Evolutionary conservation across 1,140 invertebrate species (phyloP).

Genomic region (Chrysoperla carnea): DNA sequence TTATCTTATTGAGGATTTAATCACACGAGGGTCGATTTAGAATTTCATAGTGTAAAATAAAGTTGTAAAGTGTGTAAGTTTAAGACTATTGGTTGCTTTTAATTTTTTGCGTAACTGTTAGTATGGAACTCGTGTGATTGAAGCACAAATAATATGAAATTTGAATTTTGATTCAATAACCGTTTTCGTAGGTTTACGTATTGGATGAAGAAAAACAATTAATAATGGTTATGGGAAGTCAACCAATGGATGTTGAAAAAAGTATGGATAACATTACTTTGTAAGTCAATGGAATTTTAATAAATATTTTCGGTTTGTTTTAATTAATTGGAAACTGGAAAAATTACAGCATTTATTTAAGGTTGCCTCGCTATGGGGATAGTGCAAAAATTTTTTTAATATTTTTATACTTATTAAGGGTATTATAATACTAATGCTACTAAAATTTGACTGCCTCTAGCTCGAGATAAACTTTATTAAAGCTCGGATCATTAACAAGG

Average conservation of each 20-base stretch:
- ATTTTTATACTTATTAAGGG: constrained; percentile 1
- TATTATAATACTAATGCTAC: too few relatives aligned
- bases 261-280: constrained; percentile 46
- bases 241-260: constrained; percentile 54
- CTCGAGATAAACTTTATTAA: too few relatives aligned
- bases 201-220: constrained; percentile 64
- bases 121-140: neutral
- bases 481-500: too few relatives aligned
- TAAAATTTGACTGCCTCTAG: too few relatives aligned
- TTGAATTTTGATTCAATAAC: constrained; percentile 9
- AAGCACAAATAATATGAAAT: neutral
- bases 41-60: too few relatives aligned
- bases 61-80: too few relatives aligned
- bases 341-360: too few relatives aligned
- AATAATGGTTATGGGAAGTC: constrained; percentile 54
- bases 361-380: too few relatives aligned
- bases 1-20: too few relatives aligned
- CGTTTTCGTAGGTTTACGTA: constrained; percentile 45
- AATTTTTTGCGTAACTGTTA: constrained; percentile 1
- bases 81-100: neutral
- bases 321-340: too few relatives aligned
- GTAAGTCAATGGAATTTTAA: constrained; percentile 20
- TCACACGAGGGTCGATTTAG: neutral
- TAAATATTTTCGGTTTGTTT: too few relatives aligned
- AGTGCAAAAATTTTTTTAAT: too few relatives aligned